Evolutionary conservation across 2,113 vertebrate genomes (phyloP).

Genomic region (Copsychus sechellarum): DNA sequence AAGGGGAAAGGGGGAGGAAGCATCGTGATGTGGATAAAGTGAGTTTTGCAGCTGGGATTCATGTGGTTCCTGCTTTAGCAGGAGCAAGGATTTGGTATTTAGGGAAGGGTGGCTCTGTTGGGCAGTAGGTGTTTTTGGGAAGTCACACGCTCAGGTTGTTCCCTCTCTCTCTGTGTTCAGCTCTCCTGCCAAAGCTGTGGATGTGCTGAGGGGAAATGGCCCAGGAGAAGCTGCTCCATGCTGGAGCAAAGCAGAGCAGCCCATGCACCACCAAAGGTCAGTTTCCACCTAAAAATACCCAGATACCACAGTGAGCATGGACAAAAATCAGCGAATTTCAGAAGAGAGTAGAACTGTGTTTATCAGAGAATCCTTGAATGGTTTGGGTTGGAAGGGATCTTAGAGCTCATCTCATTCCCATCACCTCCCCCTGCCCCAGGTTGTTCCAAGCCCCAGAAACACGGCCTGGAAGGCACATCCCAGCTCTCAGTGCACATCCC

Average conservation of each 20-base stretch:
- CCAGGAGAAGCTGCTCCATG: not conserved
- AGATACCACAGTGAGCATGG: accelerated
- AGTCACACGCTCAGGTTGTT: accelerated
- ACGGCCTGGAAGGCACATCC: not conserved
- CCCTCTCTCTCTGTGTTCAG: not conserved
- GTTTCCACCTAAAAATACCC: not conserved
- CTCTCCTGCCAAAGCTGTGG: not conserved
- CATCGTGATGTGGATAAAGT: accelerated
- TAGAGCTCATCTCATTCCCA: not conserved
- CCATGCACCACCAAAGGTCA: not conserved
- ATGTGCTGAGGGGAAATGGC: not conserved
- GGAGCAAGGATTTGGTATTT: not conserved
- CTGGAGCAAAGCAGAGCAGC: not conserved
- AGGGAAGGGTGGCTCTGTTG: accelerated
- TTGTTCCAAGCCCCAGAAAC: not conserved
- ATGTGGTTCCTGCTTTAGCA: not conserved
- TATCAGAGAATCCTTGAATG: not conserved
- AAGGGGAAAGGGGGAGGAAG: not conserved
- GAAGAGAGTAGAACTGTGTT: not conserved
- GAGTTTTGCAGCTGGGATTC: not conserved
- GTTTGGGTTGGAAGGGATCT: not conserved
- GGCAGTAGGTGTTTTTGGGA: accelerated
- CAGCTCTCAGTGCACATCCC: not conserved
- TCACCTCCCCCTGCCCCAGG: not conserved
- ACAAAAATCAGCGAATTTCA: accelerated